Evolutionary conservation across 2,113 vertebrate genomes (phyloP), one percentile per base, ranked within the genome.

Genomic region (Eurystomus gularis): DNA sequence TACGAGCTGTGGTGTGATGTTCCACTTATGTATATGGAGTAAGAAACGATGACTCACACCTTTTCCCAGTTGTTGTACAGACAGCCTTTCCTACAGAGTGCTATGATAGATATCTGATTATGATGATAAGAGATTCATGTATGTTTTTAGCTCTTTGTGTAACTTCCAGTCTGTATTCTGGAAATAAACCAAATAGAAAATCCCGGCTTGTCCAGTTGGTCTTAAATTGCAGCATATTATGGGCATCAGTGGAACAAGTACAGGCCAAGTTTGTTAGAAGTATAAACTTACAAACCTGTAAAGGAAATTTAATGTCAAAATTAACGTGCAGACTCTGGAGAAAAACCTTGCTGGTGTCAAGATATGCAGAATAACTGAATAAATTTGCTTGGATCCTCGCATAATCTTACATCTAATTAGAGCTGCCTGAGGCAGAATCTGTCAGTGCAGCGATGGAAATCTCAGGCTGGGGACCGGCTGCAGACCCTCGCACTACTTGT

Each of bases 1-100:
- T 88, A 97, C 3, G 88, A 96, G 96, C 95, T 95, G 94, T 93
- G 87, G 37, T 57, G 77, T 96, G 95, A 96, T 90, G 79, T 51
- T 89, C 75, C 60, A 33, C 80, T 89, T 71, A 21, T 0, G 0
- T 31, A 72, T 80, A 91, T 91, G 86, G 94, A 58, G 93, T 94
- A 96, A 89, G 88, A 95, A 79, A 61, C 0, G 93, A 96, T 70
- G 96, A 73, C 68, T 93, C 80, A 68, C 88, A 96, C 76, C 91
- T 90, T 86, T 55, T 62, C 64, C 81, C 78, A 31, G 70, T 88
- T 76, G 65, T 42, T 89, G 71, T 73, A 57, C 42, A 73, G 83
- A 75, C 95, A 92, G 76, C 37, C 62, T 12, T 92, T 60, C 83
- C 85, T 35, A 66, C 75, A 39, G 3, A 91, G 57, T 42, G 5